Evolutionary conservation across 2,888 invertebrate species (phyloP).

Genomic region (Scaeva pyrastri): DNA sequence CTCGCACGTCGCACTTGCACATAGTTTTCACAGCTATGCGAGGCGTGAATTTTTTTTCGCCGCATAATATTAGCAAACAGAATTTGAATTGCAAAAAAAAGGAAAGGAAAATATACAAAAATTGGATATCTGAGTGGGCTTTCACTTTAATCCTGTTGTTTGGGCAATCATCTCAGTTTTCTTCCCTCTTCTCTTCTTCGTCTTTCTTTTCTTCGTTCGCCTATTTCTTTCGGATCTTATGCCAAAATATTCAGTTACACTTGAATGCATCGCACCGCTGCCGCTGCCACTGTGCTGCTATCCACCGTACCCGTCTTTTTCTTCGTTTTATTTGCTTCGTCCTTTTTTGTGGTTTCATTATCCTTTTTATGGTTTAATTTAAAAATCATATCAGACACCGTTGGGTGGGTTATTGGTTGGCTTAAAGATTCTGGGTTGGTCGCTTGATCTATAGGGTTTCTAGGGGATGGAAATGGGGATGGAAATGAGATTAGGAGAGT

Average conservation of each 20-base stretch:
- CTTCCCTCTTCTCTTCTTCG: background rate
- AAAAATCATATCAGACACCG: conserved; percentile 75
- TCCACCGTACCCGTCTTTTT: conserved; percentile 13
- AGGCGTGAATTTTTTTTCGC: conserved; percentile 48
- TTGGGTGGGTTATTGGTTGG: conserved; percentile 69
- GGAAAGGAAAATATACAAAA: conserved; percentile 29
- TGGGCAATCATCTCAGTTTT: conserved; percentile 50
- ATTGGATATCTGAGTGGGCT: conserved; percentile 41
- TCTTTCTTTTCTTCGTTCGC: background rate
- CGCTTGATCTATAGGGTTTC: conserved; percentile 35
- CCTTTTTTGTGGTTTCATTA: conserved; percentile 56
- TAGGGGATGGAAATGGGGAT: background rate
- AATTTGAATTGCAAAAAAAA: conserved; percentile 79
- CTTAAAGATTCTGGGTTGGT: conserved; percentile 57
- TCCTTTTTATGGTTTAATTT: conserved; percentile 75
- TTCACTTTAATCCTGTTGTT: conserved; percentile 44
- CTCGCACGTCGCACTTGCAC: too few relatives aligned
- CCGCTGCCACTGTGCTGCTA: too few relatives aligned
- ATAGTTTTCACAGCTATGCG: conserved; percentile 11
- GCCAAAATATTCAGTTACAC: conserved; percentile 71
- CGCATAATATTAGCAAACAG: conserved; percentile 78
- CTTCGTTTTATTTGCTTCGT: conserved; percentile 9
- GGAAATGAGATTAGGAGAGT: background rate
- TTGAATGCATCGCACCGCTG: conserved; percentile 48
- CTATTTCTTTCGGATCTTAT: conserved; percentile 51